Evolutionary conservation across 2,888 invertebrate genomes (phyloP).

Genomic region (Laspeyria flexula): DNA sequence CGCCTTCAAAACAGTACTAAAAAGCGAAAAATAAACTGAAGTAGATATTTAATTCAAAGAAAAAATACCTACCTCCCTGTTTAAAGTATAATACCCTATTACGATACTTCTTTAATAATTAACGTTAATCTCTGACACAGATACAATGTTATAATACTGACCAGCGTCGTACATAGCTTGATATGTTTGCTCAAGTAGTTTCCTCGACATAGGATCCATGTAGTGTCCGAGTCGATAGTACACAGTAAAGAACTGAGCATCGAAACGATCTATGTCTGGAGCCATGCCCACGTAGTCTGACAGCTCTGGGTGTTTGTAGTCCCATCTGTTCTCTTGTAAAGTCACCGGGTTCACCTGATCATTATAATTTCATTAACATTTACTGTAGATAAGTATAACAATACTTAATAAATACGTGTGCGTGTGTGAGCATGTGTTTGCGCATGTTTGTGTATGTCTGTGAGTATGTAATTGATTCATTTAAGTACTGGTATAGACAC

Average conservation of each 20-base stretch:
- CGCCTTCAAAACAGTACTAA: too few relatives aligned
- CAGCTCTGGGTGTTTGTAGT: constrained; percentile 2
- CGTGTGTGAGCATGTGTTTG: neutral
- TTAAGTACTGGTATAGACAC: too few relatives aligned
- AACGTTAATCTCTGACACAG: too few relatives aligned
- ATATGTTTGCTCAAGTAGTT: constrained; percentile 54
- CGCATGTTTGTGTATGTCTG: neutral
- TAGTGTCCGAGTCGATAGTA: constrained; percentile 64
- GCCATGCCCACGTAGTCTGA: neutral
- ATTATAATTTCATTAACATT: neutral
- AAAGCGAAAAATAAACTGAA: too few relatives aligned
- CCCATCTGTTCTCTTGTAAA: neutral
- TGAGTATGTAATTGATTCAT: neutral
- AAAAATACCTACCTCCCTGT: too few relatives aligned
- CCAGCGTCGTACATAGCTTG: constrained; percentile 60
- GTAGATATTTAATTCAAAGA: too few relatives aligned
- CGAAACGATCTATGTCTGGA: neutral
- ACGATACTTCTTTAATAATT: too few relatives aligned
- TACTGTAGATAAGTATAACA: too few relatives aligned
- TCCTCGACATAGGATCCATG: constrained; percentile 54
- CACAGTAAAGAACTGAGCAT: constrained; percentile 43
- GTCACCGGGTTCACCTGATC: neutral
- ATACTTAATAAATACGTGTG: too few relatives aligned
- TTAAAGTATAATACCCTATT: too few relatives aligned
- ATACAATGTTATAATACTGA: constrained; percentile 4